Conservation (phyloP, 2,888 invertebrate species). For the Seira ritae region DNA sequence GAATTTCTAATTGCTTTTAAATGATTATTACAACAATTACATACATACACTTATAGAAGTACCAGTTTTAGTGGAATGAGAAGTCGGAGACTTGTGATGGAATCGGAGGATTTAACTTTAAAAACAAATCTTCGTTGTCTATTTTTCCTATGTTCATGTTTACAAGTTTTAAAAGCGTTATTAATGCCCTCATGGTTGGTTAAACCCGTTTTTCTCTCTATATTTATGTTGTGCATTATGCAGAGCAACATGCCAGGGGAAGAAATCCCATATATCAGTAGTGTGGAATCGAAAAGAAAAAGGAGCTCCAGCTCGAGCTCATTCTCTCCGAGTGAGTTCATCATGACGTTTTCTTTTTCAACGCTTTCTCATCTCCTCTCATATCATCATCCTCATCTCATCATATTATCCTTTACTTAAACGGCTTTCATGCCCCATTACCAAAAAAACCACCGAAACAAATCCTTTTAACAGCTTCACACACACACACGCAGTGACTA, state of each 20-base stretch:
- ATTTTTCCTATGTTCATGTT: too few relatives aligned
- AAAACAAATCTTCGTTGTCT: too few relatives aligned
- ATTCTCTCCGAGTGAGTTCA: constrained; percentile 23
- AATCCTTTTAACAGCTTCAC: constrained; percentile 67
- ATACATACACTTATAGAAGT: too few relatives aligned
- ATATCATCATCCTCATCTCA: too few relatives aligned
- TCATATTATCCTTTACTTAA: neutral
- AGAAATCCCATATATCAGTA: neutral
- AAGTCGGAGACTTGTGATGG: too few relatives aligned
- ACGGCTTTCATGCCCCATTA: constrained; percentile 68
- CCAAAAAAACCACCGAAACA: constrained; percentile 71
- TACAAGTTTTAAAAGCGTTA: too few relatives aligned
- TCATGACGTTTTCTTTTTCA: constrained; percentile 39
- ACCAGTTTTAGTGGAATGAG: too few relatives aligned
- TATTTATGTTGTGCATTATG: neutral
- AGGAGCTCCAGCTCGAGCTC: neutral
- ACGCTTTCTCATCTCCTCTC: constrained; percentile 33
- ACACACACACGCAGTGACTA: constrained; percentile 22
- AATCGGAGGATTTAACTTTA: too few relatives aligned
- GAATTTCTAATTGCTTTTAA: too few relatives aligned
- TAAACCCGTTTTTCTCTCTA: neutral
- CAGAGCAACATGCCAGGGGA: neutral
- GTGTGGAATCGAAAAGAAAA: neutral
- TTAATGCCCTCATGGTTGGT: neutral
- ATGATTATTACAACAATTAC: too few relatives aligned